Evolutionary conservation across 2,797 vertebrate genomes (phyloP).

Genomic region (Falco naumanni): DNA sequence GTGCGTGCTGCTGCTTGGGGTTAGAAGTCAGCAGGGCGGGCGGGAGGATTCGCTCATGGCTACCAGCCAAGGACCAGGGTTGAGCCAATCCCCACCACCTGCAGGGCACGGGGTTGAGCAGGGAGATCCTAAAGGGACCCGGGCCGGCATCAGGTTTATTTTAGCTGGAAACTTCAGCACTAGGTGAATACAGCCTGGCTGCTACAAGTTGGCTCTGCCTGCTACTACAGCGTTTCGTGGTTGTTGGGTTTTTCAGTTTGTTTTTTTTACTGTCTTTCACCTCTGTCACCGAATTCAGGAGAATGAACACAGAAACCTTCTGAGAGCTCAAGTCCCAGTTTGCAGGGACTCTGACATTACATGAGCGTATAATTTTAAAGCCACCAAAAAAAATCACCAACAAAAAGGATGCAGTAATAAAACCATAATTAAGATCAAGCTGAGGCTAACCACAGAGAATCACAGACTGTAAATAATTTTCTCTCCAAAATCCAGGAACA

Average conservation of each 20-base stretch:
- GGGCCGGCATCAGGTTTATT: neutral
- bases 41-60: neutral
- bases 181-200: neutral
- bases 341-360: neutral
- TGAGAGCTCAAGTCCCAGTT: neutral
- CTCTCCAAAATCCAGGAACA: constrained; percentile 38
- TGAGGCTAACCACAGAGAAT: neutral
- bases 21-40: neutral
- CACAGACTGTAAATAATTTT: neutral
- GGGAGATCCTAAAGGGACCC: neutral
- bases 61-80: neutral
- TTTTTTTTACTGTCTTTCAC: neutral
- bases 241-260: too few species aligned
- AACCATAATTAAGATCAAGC: constrained; percentile 27
- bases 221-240: neutral
- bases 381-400: neutral
- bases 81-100: neutral
- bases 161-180: neutral
- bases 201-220: neutral
- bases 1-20: neutral
- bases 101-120: neutral
- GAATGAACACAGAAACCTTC: neutral
- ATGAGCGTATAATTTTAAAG: neutral
- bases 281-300: neutral
- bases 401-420: constrained; percentile 42